Evolutionary conservation across 2,888 invertebrate genomes (phyloP).

Genomic region (Horisme vitalbata): DNA sequence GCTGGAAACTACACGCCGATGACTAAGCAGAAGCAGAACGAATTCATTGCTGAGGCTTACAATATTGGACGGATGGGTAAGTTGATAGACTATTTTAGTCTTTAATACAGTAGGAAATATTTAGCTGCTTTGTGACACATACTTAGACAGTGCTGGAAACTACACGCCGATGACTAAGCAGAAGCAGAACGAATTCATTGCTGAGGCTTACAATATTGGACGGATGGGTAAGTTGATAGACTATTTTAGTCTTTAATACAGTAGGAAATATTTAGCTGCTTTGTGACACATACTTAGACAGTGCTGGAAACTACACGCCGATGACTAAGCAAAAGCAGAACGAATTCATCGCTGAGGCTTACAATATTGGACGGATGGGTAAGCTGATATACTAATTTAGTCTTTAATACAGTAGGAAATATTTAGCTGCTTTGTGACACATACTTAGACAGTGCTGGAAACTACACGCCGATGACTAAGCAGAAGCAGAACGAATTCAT

Average conservation of each 20-base stretch:
- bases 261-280: constrained; percentile 83
- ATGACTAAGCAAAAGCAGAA: constrained; percentile 91
- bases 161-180: constrained; percentile 88
- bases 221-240: constrained; percentile 85
- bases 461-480: constrained; percentile 86
- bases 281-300: constrained; percentile 90
- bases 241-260: neutral
- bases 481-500: constrained; percentile 92
- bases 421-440: constrained; percentile 93
- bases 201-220: constrained; percentile 93
- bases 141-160: constrained; percentile 88
- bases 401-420: neutral
- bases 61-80: constrained; percentile 93
- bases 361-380: constrained; percentile 94
- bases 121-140: constrained; percentile 93
- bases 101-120: neutral
- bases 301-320: constrained; percentile 87
- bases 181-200: constrained; percentile 91
- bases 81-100: constrained; percentile 19
- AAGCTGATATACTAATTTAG: constrained; percentile 27
- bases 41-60: constrained; percentile 90
- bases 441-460: constrained; percentile 89
- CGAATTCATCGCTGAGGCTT: constrained; percentile 90
- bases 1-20: constrained; percentile 88
- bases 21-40: constrained; percentile 91